Evolutionary conservation across 1,140 invertebrate species (phyloP), one percentile per base, ranked within the genome.

Genomic region (Bombus difficillimus): DNA sequence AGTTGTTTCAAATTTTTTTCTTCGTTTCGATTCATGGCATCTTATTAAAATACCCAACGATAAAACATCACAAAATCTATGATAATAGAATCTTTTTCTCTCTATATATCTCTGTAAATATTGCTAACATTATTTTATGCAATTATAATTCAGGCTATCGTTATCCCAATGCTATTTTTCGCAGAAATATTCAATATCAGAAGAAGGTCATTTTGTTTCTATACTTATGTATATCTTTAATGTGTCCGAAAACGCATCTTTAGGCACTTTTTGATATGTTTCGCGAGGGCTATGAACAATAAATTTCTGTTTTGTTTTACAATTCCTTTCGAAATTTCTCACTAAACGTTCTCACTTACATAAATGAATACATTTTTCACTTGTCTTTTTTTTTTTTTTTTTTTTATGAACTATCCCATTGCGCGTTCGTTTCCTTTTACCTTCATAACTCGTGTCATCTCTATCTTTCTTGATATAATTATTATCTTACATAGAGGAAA

Each of bases 401-500:
- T 69, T 39, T 53, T 1, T 15, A 43, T 41, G 32, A 72, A 37
- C 18, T 37, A 72, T 74, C 57, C 22, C 57, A 37, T 82, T 41
- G n/a, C 59, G 37, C 32, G 57, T 39, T 72, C 62, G 12, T 76
- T 41, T 34, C 32, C 15, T 39, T 32, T 47, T 66, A 25, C 25
- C 1, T 34, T 34, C 34, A 34, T 32, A 32, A n/a, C n/a, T 62
- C 62, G 47, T 39, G 22, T 10, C 12, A 47, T 68, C 39, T 64
- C 59, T 39, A 68, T 77, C 64, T 83, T 64, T 34, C 34, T 85
- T n/a, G 64, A 47, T 39, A 59, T 69, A 47, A 59, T 76, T 71
- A 75, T 64, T 43, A 89, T 86, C 66, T 76, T 86, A 53, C 66
- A 82, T 91, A 92, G 86, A 90, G 91, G 90, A 92, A 93, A 93